phyloP scores from a whole-genome alignment of 2,888 invertebrate species.

The Sinodicranocentrus sp. region DNA sequence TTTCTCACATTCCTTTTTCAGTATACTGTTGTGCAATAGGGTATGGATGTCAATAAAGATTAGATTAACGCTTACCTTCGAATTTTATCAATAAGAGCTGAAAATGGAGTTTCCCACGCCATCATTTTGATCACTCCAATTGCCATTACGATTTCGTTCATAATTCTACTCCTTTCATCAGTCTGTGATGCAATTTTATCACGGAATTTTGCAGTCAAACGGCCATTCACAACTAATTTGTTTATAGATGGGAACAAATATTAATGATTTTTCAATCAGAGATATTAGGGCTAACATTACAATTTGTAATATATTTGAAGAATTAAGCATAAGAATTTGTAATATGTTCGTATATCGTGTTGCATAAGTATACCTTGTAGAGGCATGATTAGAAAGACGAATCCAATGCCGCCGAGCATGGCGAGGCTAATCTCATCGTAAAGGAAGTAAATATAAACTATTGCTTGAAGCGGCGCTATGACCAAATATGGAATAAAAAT shows the following conservation, averaged over 20 bases:
- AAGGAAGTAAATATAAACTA: conserved; percentile 89
- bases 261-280: too few relatives aligned
- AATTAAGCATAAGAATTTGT: neutral
- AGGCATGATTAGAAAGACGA: conserved; percentile 90
- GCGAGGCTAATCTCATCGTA: conserved; percentile 86
- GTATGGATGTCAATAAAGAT: too few relatives aligned
- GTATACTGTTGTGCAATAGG: too few relatives aligned
- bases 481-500: conserved; percentile 94
- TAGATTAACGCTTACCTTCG: conserved; percentile 42
- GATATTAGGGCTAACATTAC: neutral
- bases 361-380: conserved; percentile 88
- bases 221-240: conserved; percentile 78
- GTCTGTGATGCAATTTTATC: conserved; percentile 80
- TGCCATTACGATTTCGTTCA: conserved; percentile 82
- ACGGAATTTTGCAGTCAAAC: conserved; percentile 81
- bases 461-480: conserved; percentile 92
- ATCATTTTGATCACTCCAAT: conserved; percentile 84
- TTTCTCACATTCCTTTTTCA: too few relatives aligned
- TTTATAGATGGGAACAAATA: conserved; percentile 78
- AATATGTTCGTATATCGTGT: too few relatives aligned
- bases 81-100: conserved; percentile 78
- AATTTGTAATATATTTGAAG: neutral
- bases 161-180: conserved; percentile 80
- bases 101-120: conserved; percentile 83
- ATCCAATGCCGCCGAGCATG: conserved; percentile 87